phyloP scores from a whole-genome alignment of 35 echinoderm and acorn worm genomes.

The Diadema setosum region DNA sequence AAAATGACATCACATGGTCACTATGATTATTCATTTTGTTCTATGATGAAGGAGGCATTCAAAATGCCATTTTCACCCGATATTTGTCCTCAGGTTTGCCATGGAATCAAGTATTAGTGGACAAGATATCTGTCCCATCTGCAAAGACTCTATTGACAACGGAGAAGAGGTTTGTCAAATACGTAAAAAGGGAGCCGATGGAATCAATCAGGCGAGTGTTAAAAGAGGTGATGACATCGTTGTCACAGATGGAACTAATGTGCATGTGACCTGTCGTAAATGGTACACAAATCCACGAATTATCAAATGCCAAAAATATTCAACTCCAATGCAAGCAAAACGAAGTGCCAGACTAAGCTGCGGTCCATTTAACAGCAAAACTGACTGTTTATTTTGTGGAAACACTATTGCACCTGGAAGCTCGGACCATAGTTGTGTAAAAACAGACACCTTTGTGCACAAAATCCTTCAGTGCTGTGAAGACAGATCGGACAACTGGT shows the following conservation, averaged over 20 bases:
- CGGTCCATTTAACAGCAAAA: constrained; percentile 53
- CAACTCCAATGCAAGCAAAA: background rate
- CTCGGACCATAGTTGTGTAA: constrained; percentile 21
- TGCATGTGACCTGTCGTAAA: constrained; percentile 28
- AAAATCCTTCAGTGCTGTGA: constrained; percentile 31
- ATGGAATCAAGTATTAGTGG: background rate
- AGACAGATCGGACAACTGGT: constrained; percentile 33
- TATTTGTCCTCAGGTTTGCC: background rate
- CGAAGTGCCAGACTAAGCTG: background rate
- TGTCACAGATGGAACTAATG: constrained; percentile 30
- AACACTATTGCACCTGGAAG: constrained; percentile 8
- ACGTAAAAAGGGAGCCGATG: constrained; percentile 54
- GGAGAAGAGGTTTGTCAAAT: background rate
- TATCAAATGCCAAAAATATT: constrained; percentile 32
- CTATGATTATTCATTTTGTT: background rate
- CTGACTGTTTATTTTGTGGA: constrained; percentile 62
- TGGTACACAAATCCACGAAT: constrained; percentile 35
- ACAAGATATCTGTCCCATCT: constrained; percentile 21
- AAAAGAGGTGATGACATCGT: constrained; percentile 48
- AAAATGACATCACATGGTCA: background rate
- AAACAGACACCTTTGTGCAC: constrained; percentile 20
- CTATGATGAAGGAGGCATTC: background rate
- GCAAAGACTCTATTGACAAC: background rate
- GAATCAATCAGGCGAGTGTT: constrained; percentile 52
- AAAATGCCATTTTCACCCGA: background rate